A percentile compares a stretch with the other conserved stretches of the same genome.
These are phyloP conservation scores for Chlorops oryzae DNA, from an alignment of 1,140 invertebrate species.

Conservation along the genomic window DNA sequence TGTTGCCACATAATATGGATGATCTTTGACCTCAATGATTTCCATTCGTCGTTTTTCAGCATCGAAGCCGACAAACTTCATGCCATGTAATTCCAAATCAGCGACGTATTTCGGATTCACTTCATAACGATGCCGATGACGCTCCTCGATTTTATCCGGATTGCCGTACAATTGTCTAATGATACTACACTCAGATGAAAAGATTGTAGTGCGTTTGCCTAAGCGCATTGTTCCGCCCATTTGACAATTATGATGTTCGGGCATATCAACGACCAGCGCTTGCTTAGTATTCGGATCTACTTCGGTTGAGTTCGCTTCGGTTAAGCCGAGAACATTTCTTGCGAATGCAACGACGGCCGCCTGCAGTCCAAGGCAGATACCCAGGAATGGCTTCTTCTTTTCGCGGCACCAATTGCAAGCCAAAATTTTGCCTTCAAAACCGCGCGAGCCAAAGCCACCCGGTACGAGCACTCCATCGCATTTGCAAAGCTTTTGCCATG, in stretches of 20 bases:
- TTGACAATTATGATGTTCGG: constrained; percentile 87
- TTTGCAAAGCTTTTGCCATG: constrained; percentile 86
- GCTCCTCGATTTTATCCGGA: constrained; percentile 77
- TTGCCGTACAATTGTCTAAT: constrained; percentile 76
- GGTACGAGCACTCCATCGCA: constrained; percentile 93
- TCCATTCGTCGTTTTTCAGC: constrained; percentile 75
- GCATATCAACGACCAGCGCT: constrained; percentile 96
- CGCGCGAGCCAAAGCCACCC: constrained; percentile 93
- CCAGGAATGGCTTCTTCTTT: constrained; percentile 86
- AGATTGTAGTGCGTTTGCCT: constrained; percentile 83
- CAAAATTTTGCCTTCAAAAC: constrained; percentile 93
- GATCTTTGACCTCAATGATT: constrained; percentile 65
- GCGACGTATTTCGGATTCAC: constrained; percentile 86
- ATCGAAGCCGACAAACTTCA: constrained; percentile 88
- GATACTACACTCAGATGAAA: constrained; percentile 56
- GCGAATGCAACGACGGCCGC: constrained; percentile 95
- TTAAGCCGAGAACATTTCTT: constrained; percentile 73
- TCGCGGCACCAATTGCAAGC: constrained; percentile 89
- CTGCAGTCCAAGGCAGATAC: constrained; percentile 95
- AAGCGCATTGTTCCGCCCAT: constrained; percentile 98
- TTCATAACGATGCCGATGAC: constrained; percentile 95
- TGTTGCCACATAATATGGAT: constrained; percentile 91
- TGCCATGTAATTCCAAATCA: constrained; percentile 71
- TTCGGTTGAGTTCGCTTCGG: constrained; percentile 84
- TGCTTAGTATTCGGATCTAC: constrained; percentile 65